These are phyloP conservation scores for Naso thynnoides DNA, from an alignment of 2,797 vertebrate species.

Conservation along the genomic window DNA sequence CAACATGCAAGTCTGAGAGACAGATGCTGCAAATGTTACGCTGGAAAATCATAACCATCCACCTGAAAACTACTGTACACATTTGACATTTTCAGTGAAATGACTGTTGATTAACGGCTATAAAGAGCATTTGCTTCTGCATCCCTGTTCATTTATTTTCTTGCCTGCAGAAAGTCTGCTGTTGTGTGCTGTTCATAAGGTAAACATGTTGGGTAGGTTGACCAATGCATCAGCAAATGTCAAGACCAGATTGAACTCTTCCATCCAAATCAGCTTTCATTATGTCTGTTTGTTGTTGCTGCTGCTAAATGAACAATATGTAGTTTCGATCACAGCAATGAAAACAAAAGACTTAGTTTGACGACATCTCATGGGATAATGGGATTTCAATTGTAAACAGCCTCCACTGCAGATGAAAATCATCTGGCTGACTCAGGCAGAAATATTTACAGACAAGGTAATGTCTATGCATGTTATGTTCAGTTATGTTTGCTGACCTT, in stretches of 20 bases:
- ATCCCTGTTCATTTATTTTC: constrained; percentile 26
- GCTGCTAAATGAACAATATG: neutral
- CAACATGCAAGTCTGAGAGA: constrained; percentile 3
- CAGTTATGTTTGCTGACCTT: no score
- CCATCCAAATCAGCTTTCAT: constrained; percentile 48
- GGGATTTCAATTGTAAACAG: no score
- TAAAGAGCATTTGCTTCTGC: constrained; percentile 31
- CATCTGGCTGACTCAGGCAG: no score
- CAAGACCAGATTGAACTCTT: constrained; percentile 49
- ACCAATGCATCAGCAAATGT: constrained; percentile 31
- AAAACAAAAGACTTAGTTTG: no score
- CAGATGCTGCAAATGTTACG: constrained; percentile 23
- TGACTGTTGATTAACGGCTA: constrained; percentile 50
- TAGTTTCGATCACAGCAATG: no score
- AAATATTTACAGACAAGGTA: no score
- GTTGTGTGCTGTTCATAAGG: constrained; percentile 55
- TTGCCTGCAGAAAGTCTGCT: constrained; percentile 46
- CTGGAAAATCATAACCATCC: constrained; percentile 25
- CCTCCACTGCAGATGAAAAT: no score
- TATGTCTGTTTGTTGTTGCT: constrained; percentile 31
- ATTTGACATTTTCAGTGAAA: constrained; percentile 49
- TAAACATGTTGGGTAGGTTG: constrained; percentile 50
- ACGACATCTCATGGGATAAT: no score
- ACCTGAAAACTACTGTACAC: constrained; percentile 14
- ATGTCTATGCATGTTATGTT: no score